Evolutionary conservation across 2,797 vertebrate species (phyloP).

Genomic region (Danionella dracula): DNA sequence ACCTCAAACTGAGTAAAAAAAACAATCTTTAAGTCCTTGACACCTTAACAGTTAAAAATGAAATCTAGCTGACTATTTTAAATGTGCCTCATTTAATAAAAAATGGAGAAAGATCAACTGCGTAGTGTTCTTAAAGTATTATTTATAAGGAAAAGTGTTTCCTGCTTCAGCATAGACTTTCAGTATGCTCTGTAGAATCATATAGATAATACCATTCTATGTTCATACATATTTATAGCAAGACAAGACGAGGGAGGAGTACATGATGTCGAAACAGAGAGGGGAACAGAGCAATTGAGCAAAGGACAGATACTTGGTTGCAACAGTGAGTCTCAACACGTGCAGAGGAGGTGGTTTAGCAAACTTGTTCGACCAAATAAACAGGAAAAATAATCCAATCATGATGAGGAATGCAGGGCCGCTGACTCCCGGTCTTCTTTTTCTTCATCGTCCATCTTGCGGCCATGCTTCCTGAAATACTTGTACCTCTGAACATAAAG

Average conservation of each 20-base stretch:
- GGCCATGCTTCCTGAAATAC: constrained; percentile 88
- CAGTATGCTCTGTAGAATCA: constrained; percentile 29
- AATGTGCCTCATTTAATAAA: constrained; percentile 39
- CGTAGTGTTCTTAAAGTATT: constrained; percentile 48
- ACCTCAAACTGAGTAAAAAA: background rate
- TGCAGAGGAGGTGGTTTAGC: constrained; percentile 38
- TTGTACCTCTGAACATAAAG: constrained; percentile 91
- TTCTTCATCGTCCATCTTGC: constrained; percentile 80
- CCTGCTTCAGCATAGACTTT: background rate
- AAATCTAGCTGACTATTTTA: constrained; percentile 6
- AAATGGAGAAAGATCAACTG: constrained; percentile 5
- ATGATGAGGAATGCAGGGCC: constrained; percentile 59
- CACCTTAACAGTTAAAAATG: constrained; percentile 10
- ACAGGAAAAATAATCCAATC: constrained; percentile 29
- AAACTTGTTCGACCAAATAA: constrained; percentile 28
- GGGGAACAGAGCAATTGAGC: constrained; percentile 40
- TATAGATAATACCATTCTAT: constrained; percentile 29
- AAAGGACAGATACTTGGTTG: constrained; percentile 43
- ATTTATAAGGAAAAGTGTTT: no score
- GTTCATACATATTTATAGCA: constrained; percentile 58
- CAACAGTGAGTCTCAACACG: constrained; percentile 36
- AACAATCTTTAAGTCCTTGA: background rate
- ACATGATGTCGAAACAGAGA: constrained; percentile 35
- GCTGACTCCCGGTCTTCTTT: constrained; percentile 63
- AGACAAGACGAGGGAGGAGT: constrained; percentile 39